Conservation (phyloP, 2,888 invertebrate species). For the Acrobasis suavella region DNA sequence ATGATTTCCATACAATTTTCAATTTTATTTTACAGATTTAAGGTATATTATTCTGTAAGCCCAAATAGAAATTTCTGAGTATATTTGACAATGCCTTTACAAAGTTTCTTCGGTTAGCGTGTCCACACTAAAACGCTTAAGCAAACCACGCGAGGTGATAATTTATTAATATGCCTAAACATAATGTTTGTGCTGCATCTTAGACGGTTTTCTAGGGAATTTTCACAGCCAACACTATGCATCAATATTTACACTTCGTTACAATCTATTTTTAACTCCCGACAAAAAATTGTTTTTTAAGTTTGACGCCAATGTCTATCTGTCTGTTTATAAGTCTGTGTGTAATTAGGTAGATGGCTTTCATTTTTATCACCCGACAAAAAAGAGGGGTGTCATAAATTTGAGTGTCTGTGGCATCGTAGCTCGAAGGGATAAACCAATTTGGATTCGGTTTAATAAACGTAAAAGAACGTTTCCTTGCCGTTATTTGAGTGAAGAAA, state of each 20-base stretch:
- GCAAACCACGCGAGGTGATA: constrained; percentile 56
- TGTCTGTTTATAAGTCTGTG: too few relatives aligned
- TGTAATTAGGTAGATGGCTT: too few relatives aligned
- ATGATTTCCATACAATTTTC: background rate
- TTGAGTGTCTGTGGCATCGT: too few relatives aligned
- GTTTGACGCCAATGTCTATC: too few relatives aligned
- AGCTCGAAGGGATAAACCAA: too few relatives aligned
- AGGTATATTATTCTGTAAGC: background rate
- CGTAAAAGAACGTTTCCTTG: too few relatives aligned
- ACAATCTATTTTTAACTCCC: constrained; percentile 19
- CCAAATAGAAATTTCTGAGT: background rate
- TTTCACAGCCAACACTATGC: constrained; percentile 8
- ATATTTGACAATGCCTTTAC: constrained; percentile 60
- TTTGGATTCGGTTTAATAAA: too few relatives aligned
- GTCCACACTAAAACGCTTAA: constrained; percentile 59
- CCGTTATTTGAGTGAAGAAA: too few relatives aligned
- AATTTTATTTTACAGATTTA: background rate
- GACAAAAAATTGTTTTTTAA: too few relatives aligned
- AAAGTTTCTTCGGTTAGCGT: constrained; percentile 64
- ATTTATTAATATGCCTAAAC: constrained; percentile 66
- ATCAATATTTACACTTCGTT: constrained; percentile 5
- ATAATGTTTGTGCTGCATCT: constrained; percentile 35
- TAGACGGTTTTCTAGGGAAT: constrained; percentile 19
- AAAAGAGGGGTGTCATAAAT: too few relatives aligned
- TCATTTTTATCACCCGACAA: too few relatives aligned